phyloP scores from a whole-genome alignment of 2,888 invertebrate genomes.

The Ochropleura plecta region DNA sequence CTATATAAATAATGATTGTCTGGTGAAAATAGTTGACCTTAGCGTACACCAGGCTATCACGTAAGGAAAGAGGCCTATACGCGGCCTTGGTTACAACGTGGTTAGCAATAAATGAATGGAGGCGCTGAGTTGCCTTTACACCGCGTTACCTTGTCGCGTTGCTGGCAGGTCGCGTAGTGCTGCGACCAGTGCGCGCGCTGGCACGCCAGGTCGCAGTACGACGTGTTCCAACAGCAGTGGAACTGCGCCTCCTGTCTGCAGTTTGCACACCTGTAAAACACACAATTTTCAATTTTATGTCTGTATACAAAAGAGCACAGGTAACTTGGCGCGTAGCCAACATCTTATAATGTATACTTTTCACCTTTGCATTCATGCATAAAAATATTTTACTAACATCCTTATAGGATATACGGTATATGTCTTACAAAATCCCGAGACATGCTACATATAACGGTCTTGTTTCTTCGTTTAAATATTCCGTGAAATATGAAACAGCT shows the following conservation, averaged over 20 bases:
- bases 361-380: no score
- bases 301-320: background rate
- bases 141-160: slow-evolving; percentile 68
- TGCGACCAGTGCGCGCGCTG: slow-evolving; percentile 96
- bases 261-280: slow-evolving; percentile 92
- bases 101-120: background rate
- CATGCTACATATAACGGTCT: background rate
- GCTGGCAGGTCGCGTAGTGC: slow-evolving; percentile 91
- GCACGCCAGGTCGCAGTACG: slow-evolving; percentile 97
- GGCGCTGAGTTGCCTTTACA: background rate
- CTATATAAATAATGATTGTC: background rate
- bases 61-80: background rate
- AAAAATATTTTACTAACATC: no score
- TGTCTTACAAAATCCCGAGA: background rate
- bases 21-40: background rate
- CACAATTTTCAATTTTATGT: background rate
- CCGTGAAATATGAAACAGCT: background rate
- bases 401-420: no score
- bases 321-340: no score
- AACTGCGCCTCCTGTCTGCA: slow-evolving; percentile 97
- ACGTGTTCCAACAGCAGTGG: slow-evolving; percentile 99
- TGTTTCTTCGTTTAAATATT: no score
- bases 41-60: background rate
- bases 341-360: no score
- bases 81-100: background rate